Base-by-base conservation (phyloP, 2,113 vertebrate genomes). In the Eurypyga helias region DNA sequence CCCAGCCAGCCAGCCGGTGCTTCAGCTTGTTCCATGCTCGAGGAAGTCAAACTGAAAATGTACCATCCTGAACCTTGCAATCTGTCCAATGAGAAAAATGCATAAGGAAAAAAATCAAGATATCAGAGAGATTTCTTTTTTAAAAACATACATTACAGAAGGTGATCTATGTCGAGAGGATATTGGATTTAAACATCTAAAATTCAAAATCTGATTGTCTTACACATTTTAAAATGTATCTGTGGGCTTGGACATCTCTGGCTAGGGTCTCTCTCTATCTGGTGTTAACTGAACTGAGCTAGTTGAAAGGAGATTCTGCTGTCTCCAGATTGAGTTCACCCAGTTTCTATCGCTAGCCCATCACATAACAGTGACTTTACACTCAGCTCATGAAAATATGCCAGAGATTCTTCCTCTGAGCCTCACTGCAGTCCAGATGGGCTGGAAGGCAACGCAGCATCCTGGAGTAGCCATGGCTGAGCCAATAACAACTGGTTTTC, bases 361-460 rank as follows among this genome's bases (percentile, higher is more conserved):
- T 81, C 67, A 54, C 51, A 31, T 87, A 95, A 90, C 60, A 92
- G 78, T 62, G 93, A 87, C 69, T 96, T 89, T 51, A 71, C 86
- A 78, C 87, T 95, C 87, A 89, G 89, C 80, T 96, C 76, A 89
- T 54, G 64, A 75, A 92, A 55, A 78, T 87, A 78, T 52, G 69
- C 72, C 73, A 61, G 89, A 82, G 64, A 91, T 73, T 78, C 89
- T 51, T 90, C 91, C 86, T 94, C 85, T 4, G 13, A 52, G 90
- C 46, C 75, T 96, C 28, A 0, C 78, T 88, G 82, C 75, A 46
- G 24, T 51, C 88, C 75, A 85, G 85, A 58, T 13, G 3, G 82
- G 45, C 58, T 82, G 90, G 79, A 80, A 91, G 43, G 79, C 82
- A 72, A 19, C 9, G 48, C 60, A 18, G 62, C 31, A 28, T 70